phyloP scores from a whole-genome alignment of 2,113 vertebrate species.

The Catharus fuscescens region DNA sequence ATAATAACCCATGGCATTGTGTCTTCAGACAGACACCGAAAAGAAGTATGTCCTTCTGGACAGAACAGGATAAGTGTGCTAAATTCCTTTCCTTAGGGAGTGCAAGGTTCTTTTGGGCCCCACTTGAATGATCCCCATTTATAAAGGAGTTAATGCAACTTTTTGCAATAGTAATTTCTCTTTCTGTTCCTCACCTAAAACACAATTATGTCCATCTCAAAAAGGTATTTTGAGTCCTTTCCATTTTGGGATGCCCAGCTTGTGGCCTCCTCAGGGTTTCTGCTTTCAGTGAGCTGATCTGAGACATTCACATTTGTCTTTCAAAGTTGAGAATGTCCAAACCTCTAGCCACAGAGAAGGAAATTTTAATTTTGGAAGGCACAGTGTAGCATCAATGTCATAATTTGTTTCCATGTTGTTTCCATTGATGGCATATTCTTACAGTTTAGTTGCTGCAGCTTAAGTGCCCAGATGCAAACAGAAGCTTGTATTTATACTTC shows the following conservation, averaged over 20 bases:
- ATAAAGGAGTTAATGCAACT: background rate
- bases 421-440: background rate
- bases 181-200: background rate
- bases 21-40: background rate
- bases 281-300: background rate
- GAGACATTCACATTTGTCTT: background rate
- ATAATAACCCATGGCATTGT: background rate
- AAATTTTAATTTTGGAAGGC: background rate
- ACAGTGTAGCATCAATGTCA: accelerated
- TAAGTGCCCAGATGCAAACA: background rate
- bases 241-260: background rate
- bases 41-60: background rate
- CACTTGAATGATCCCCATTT: background rate
- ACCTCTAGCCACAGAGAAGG: background rate
- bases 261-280: background rate
- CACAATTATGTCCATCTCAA: background rate
- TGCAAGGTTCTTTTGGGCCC: background rate
- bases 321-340: background rate
- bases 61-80: background rate
- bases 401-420: background rate
- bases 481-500: background rate
- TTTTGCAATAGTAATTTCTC: background rate
- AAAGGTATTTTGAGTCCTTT: background rate
- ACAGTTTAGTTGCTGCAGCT: background rate
- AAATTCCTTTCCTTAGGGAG: background rate